phyloP scores from a whole-genome alignment of 1,140 invertebrate species.

The Drosophila sechellia region DNA sequence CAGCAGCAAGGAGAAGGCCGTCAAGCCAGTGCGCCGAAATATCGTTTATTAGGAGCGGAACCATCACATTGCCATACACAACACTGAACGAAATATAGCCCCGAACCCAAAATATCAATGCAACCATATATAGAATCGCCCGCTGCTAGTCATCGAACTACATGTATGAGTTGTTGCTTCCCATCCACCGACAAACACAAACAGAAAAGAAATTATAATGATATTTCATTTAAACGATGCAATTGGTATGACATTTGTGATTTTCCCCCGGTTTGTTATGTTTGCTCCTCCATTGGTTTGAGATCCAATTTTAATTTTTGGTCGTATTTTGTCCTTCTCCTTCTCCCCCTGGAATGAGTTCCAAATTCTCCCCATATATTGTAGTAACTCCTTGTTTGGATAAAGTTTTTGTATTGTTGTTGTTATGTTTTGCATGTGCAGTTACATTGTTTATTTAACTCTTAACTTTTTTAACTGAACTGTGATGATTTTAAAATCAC shows the following conservation, averaged over 20 bases:
- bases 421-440: conserved; percentile 79
- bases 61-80: conserved; percentile 55
- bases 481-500: neutral
- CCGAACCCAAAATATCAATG: conserved; percentile 12
- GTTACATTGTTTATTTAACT: conserved; percentile 8
- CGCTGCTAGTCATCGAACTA: conserved; percentile 39
- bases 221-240: conserved; percentile 43
- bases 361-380: neutral
- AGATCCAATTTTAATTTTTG: neutral
- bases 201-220: conserved; percentile 19
- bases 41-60: conserved; percentile 67
- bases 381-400: conserved; percentile 15
- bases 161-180: conserved; percentile 26
- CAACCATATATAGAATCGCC: conserved; percentile 2
- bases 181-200: conserved; percentile 38
- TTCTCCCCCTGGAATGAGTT: conserved; percentile 15
- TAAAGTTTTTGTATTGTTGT: conserved; percentile 65
- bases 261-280: conserved; percentile 14
- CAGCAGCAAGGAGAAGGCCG: conserved; percentile 73
- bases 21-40: conserved; percentile 65
- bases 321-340: neutral
- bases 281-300: conserved; percentile 23
- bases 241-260: conserved; percentile 74
- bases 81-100: conserved; percentile 26
- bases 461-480: neutral